phyloP scores from a whole-genome alignment of 1,140 invertebrate species.

The Manduca sexta region DNA sequence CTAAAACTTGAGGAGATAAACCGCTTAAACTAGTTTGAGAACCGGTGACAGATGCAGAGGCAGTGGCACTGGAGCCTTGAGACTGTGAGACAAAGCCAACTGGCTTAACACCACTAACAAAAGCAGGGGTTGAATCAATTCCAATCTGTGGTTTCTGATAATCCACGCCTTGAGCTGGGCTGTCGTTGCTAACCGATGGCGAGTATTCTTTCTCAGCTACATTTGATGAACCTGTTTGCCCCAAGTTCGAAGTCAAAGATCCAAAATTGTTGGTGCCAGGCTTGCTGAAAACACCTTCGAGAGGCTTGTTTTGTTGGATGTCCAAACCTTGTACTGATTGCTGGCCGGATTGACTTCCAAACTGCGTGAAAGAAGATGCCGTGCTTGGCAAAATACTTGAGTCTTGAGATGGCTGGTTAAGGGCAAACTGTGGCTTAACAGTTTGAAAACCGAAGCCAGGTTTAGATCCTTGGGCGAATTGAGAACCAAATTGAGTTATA shows the following conservation, averaged over 20 bases:
- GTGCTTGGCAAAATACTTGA: background rate
- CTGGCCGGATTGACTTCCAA: background rate
- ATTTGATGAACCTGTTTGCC: background rate
- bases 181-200: slow-evolving; percentile 7
- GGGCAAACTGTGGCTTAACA: background rate
- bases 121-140: background rate
- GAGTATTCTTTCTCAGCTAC: slow-evolving; percentile 24
- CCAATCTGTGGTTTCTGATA: background rate
- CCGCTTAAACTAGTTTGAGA: background rate
- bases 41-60: background rate
- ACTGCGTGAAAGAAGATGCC: background rate
- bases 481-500: too few species aligned
- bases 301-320: too few species aligned
- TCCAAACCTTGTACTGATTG: background rate
- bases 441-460: background rate
- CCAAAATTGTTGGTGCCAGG: background rate
- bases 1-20: background rate
- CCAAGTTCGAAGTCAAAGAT: background rate
- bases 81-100: background rate
- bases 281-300: too few species aligned
- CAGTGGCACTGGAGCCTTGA: background rate
- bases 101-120: background rate
- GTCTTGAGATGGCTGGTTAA: background rate
- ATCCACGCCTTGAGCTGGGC: background rate
- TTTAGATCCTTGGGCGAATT: too few species aligned